Conservation (phyloP, 2,888 invertebrate species). For the Rhopalosiphum nymphaeae region DNA sequence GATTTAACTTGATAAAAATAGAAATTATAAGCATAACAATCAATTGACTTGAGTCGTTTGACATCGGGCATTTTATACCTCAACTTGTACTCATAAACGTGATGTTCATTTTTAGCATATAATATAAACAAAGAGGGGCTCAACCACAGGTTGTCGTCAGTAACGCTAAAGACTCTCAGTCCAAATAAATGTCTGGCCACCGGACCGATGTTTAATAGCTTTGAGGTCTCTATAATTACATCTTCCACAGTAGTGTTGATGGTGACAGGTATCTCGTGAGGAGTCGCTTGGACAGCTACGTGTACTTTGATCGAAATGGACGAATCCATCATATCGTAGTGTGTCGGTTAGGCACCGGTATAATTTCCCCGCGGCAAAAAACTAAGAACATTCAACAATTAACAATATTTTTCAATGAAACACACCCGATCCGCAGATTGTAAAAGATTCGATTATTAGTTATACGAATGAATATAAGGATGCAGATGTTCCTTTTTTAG, state of each 20-base stretch:
- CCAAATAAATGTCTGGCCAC: slow-evolving; percentile 84
- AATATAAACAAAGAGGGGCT: slow-evolving; percentile 76
- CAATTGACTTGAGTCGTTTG: slow-evolving; percentile 76
- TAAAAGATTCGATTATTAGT: not conserved
- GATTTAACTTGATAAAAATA: slow-evolving; percentile 86
- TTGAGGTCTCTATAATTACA: slow-evolving; percentile 79
- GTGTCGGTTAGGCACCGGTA: not conserved
- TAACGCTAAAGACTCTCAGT: slow-evolving; percentile 76
- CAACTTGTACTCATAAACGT: slow-evolving; percentile 79
- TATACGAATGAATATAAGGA: not conserved
- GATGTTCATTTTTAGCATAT: slow-evolving; percentile 73
- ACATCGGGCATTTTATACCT: slow-evolving; percentile 82
- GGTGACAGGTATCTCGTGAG: slow-evolving; percentile 65
- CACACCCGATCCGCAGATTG: not conserved
- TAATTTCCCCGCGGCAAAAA: not conserved
- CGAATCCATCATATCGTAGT: slow-evolving; percentile 38
- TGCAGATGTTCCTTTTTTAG: not conserved
- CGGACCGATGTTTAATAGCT: slow-evolving; percentile 81
- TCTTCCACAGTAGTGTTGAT: slow-evolving; percentile 76
- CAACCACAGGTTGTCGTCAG: slow-evolving; percentile 75
- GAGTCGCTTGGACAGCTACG: slow-evolving; percentile 39
- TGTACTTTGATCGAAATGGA: slow-evolving; percentile 57
- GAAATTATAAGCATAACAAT: slow-evolving; percentile 84
- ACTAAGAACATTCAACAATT: not conserved
- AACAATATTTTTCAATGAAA: not conserved